Base-by-base conservation (phyloP, 2,888 invertebrate genomes). In the Leistus spinibarbis region DNA sequence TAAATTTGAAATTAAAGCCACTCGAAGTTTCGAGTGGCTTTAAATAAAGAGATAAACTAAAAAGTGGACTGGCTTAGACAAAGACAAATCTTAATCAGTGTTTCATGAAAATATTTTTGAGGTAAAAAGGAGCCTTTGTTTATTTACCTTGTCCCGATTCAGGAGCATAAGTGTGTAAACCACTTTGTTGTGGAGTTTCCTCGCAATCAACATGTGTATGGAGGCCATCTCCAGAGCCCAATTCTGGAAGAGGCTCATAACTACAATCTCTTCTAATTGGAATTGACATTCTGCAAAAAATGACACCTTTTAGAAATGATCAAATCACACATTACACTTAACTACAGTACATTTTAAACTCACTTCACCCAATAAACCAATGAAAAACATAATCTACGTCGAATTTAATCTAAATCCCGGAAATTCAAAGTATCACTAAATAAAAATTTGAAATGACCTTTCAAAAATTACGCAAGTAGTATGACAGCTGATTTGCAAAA, bases 391-490 rank as follows among this genome's bases (percentile, higher is more conserved):
- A 40, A 40, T 72, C 72, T 72, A 66, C 72, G 72, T 66, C 56
- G 23, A 72, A 72, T 72, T 72, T 66, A 57, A 16, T 54, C 22
- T 53, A 22, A 60, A 67, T 54, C 67, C 60, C 67, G 74, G 74
- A 74, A 74, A 74, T 68, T 62, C 40, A 68, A 68, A 24, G 54
- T 64, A 75, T 75, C 68, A 63, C 69, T 63, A 64, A 64, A 75
- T 69, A 75, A 75, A 75, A 75, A 75, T 75, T 68, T 75, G 54
- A 75, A 75, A 75, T 75, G 75, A 75, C 75, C 75, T 75, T 75
- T 75, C 69, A 75, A 68, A 75, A 75, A 69, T 75, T 75, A 75
- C 69, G 75, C 75, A 75, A 75, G 75, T 75, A 54, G 54, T 63
- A 69, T 69, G 73, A 73, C 75, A 75, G 75, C 75, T 75, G 75